phyloP scores from a whole-genome alignment of 2,113 vertebrate genomes.

The Desmodus rotundus region DNA sequence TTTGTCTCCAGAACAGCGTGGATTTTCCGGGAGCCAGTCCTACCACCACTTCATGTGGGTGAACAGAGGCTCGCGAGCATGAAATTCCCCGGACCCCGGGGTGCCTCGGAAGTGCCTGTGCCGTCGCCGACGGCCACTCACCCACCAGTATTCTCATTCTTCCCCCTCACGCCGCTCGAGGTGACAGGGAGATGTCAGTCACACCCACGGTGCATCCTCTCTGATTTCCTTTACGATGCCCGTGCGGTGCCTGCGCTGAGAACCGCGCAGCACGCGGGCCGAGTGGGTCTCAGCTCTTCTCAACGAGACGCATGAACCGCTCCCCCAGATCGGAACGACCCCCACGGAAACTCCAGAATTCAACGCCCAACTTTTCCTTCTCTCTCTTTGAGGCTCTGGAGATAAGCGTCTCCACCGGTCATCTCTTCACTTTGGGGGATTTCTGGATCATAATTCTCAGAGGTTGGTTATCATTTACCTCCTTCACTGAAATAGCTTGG shows the following conservation, averaged over 20 bases:
- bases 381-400: background rate
- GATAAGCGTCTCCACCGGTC: background rate
- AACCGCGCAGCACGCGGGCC: accelerated
- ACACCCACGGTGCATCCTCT: background rate
- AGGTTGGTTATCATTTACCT: background rate
- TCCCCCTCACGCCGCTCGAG: background rate
- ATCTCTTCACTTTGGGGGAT: background rate
- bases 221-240: background rate
- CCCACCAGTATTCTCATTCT: background rate
- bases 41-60: background rate
- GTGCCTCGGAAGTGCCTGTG: background rate
- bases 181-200: background rate
- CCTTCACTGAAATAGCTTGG: background rate
- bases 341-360: background rate
- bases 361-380: background rate
- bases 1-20: background rate
- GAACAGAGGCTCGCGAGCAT: background rate
- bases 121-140: too few species aligned
- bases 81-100: background rate
- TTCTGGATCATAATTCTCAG: background rate
- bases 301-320: accelerated
- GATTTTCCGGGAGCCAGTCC: background rate
- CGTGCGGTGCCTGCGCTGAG: background rate
- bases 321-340: background rate
- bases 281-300: background rate